Conservation (phyloP, 2,113 vertebrate genomes). For the Atrichornis clamosus region DNA sequence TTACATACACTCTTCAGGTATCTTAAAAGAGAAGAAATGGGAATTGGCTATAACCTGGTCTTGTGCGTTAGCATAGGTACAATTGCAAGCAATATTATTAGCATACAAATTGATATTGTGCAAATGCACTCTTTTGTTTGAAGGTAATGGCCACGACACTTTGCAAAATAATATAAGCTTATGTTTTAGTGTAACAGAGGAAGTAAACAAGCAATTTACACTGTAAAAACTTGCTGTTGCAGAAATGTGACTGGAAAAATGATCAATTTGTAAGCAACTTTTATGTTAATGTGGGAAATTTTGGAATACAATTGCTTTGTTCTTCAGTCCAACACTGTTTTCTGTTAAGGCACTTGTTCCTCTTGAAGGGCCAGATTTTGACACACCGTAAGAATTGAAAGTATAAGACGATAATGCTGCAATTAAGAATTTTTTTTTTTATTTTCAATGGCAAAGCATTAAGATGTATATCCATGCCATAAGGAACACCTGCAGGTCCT, state of each 20-base stretch:
- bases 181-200: background rate
- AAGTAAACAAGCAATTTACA: background rate
- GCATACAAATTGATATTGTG: constrained; percentile 39
- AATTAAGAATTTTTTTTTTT: background rate
- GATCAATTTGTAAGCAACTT: background rate
- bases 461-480: background rate
- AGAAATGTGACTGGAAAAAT: background rate
- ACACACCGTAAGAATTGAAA: background rate
- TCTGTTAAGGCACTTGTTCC: background rate
- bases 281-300: background rate
- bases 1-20: background rate
- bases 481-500: background rate
- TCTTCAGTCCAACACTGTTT: background rate
- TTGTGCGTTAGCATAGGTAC: background rate
- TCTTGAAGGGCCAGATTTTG: background rate
- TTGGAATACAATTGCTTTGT: background rate
- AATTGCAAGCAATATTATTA: constrained; percentile 32
- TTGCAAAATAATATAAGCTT: background rate
- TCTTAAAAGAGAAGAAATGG: background rate
- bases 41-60: constrained; percentile 2
- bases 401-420: background rate
- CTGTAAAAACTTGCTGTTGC: background rate
- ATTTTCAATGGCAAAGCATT: background rate
- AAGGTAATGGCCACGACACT: background rate
- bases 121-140: constrained; percentile 2